Conservation (phyloP, 2,113 vertebrate species). For the Felis chaus region DNA sequence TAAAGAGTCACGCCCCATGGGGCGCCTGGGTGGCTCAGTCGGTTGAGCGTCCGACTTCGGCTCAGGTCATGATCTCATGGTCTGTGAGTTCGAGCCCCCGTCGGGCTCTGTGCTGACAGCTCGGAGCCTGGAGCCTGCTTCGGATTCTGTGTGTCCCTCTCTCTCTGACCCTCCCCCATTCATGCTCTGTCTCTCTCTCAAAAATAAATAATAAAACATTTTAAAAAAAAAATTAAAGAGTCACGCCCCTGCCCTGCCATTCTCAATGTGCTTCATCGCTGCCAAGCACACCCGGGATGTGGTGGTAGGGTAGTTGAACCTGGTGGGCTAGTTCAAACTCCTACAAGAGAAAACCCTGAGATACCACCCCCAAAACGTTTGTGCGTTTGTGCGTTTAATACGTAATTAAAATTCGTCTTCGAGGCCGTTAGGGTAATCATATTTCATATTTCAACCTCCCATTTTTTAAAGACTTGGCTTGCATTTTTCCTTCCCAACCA, state of each 20-base stretch:
- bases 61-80: no score
- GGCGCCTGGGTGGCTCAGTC: no score
- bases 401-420: slow-evolving; percentile 36
- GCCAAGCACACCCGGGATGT: background rate
- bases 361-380: background rate
- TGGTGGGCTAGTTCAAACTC: background rate
- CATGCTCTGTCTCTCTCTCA: no score
- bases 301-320: background rate
- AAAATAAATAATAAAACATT: no score
- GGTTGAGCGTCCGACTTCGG: no score
- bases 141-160: no score
- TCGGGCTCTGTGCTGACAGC: no score
- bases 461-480: background rate
- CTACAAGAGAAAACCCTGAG: background rate
- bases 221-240: background rate
- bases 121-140: no score
- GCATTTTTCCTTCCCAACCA: background rate
- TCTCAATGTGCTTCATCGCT: background rate
- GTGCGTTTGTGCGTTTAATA: background rate
- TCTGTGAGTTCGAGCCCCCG: no score
- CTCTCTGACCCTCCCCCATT: no score
- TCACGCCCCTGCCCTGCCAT: background rate
- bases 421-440: background rate
- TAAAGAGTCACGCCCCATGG: background rate
- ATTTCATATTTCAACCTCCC: background rate